These are phyloP conservation scores for Coptotermes formosanus DNA, from an alignment of 1,140 invertebrate genomes.

Conservation along the genomic window DNA sequence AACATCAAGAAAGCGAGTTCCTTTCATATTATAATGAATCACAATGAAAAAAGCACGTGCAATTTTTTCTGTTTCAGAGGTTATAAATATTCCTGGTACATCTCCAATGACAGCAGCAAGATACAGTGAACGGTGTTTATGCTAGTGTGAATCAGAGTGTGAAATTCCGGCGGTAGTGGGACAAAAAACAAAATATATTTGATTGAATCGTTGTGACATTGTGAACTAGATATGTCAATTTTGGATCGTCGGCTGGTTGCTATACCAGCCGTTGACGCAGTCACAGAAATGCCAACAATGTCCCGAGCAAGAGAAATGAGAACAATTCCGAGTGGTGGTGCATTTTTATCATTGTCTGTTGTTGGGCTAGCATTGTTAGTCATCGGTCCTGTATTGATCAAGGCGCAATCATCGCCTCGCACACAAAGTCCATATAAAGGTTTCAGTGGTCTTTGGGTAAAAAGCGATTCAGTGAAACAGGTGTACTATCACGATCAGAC, in stretches of 20 bases:
- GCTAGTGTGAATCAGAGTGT: not conserved
- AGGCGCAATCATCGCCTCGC: not conserved
- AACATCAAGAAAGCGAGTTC: not conserved
- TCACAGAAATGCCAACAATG: not conserved
- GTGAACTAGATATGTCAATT: not conserved
- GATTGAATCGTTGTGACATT: not conserved
- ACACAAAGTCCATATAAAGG: constrained; percentile 45
- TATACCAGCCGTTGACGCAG: not conserved
- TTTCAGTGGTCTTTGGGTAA: constrained; percentile 59
- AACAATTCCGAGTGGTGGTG: not conserved
- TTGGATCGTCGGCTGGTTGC: not conserved
- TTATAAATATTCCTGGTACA: not conserved
- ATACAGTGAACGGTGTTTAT: not conserved
- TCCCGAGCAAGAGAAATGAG: not conserved
- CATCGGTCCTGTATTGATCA: not conserved
- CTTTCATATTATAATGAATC: too few species aligned
- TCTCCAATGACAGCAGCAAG: not conserved
- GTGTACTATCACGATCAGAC: constrained; percentile 78
- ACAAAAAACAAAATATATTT: not conserved
- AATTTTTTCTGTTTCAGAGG: not conserved
- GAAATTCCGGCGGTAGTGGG: not conserved
- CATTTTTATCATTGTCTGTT: not conserved
- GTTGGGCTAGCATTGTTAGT: not conserved
- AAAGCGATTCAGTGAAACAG: constrained; percentile 62
- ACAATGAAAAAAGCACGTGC: too few species aligned